Evolutionary conservation across 2,888 invertebrate species (phyloP).

Genomic region (Tyria jacobaeae): DNA sequence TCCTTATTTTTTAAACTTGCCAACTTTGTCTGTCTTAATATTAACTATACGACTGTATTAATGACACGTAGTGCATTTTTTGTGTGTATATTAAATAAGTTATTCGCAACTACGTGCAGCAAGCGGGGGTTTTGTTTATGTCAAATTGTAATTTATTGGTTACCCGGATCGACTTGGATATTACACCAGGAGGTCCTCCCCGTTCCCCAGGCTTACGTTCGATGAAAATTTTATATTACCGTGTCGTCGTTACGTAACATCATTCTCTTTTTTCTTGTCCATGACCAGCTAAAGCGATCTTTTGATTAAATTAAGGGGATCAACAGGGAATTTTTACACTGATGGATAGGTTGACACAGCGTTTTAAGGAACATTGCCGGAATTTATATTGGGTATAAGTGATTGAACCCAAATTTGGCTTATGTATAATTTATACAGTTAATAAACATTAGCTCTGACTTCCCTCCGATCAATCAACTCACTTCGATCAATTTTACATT

Average conservation of each 20-base stretch:
- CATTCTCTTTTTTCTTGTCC: conserved; percentile 82
- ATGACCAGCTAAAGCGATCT: conserved; percentile 82
- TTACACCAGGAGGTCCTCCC: conserved; percentile 72
- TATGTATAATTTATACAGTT: conserved; percentile 77
- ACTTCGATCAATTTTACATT: conserved; percentile 32
- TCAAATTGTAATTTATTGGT: conserved; percentile 85
- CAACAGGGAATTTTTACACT: conserved; percentile 84
- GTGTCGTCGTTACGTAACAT: conserved; percentile 79
- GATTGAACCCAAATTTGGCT: conserved; percentile 78
- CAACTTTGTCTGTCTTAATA: not conserved
- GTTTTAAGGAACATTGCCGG: conserved; percentile 78
- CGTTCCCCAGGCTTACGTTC: conserved; percentile 54
- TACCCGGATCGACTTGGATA: conserved; percentile 81
- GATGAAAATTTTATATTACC: conserved; percentile 84
- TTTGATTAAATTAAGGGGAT: conserved; percentile 86
- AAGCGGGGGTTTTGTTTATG: conserved; percentile 82
- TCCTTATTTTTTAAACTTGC: not conserved
- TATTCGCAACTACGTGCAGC: conserved; percentile 76
- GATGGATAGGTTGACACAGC: conserved; percentile 85
- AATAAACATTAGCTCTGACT: conserved; percentile 71
- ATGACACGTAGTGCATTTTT: conserved; percentile 22
- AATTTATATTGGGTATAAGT: conserved; percentile 84
- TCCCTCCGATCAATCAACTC: conserved; percentile 60
- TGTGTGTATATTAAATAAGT: conserved; percentile 75
- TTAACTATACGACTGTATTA: not conserved